These are phyloP conservation scores for Sminthurides aquaticus DNA, from an alignment of 2,888 invertebrate species.

Conservation along the genomic window DNA sequence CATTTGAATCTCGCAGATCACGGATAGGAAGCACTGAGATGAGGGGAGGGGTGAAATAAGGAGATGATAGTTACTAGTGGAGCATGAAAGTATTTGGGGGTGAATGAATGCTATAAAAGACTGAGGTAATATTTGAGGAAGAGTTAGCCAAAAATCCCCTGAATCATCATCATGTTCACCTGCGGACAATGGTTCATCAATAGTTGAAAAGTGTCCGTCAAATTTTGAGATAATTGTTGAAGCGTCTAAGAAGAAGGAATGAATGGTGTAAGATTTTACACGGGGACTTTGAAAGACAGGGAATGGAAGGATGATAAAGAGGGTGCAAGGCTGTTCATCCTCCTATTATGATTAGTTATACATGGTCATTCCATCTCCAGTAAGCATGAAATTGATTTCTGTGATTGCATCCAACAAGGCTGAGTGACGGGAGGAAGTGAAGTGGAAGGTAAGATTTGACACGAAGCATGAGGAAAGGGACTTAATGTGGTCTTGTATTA, in stretches of 20 bases:
- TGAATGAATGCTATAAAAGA: too few relatives aligned
- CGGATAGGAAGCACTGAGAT: too few relatives aligned
- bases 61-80: too few relatives aligned
- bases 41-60: too few relatives aligned
- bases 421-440: not conserved
- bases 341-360: not conserved
- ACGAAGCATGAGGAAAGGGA: not conserved
- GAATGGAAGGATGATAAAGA: not conserved
- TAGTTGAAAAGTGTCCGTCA: constrained; percentile 26
- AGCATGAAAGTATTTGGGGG: too few relatives aligned
- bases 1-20: too few relatives aligned
- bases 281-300: not conserved
- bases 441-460: too few relatives aligned
- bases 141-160: constrained; percentile 19
- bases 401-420: not conserved
- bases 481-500: not conserved
- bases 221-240: constrained; percentile 4
- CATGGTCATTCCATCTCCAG: not conserved
- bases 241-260: too few relatives aligned
- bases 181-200: constrained; percentile 35
- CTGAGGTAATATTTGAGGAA: not conserved
- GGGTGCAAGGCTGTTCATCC: not conserved
- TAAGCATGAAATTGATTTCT: not conserved
- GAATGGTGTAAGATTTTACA: too few relatives aligned
- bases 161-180: constrained; percentile 34